Evolutionary conservation across 2,797 vertebrate species (phyloP).

Genomic region (Crax fasciolata): DNA sequence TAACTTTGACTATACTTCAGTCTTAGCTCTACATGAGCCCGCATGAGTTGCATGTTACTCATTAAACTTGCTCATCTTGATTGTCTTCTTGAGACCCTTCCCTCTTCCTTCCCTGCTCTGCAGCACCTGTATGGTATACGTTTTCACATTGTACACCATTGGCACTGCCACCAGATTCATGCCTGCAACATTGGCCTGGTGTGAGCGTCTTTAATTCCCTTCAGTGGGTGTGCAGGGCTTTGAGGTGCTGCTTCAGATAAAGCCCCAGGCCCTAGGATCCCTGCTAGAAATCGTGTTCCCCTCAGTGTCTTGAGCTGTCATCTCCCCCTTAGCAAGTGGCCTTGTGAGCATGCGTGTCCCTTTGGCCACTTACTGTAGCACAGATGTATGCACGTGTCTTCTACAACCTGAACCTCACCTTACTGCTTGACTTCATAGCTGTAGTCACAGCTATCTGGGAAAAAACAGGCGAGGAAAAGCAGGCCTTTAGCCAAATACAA

Average conservation of each 20-base stretch:
- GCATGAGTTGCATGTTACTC: neutral
- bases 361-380: neutral
- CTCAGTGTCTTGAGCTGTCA: neutral
- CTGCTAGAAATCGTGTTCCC: neutral
- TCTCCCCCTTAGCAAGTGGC: neutral
- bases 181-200: neutral
- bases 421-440: fast-evolving
- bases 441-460: neutral
- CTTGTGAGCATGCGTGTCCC: neutral
- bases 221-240: neutral
- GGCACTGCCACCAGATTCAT: neutral
- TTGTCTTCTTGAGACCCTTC: neutral
- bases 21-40: neutral
- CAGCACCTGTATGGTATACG: neutral
- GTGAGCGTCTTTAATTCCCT: neutral
- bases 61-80: neutral
- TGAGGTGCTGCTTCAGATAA: neutral
- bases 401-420: neutral
- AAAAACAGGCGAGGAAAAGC: neutral
- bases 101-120: neutral
- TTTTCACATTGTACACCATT: neutral
- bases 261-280: neutral
- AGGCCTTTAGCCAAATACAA: neutral
- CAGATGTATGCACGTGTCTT: fast-evolving
- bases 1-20: neutral